Conservation (phyloP, 2,797 vertebrate genomes). For the Sphenopsis melanotis region DNA sequence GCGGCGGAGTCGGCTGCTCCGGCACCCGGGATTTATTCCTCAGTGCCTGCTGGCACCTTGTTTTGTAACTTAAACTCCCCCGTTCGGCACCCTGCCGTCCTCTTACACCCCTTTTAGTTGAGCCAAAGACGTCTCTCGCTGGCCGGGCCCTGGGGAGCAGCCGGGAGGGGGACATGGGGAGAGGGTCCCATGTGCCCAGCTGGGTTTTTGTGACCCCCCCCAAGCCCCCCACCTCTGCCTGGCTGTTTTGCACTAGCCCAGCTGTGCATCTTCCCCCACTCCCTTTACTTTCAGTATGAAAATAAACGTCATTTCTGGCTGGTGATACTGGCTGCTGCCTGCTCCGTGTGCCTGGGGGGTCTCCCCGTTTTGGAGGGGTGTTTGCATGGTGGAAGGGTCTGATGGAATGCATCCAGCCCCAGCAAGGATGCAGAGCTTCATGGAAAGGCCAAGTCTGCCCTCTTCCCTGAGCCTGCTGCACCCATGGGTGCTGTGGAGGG, state of each 20-base stretch:
- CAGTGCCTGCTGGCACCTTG: conserved; percentile 72
- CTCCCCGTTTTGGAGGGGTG: rapidly evolving
- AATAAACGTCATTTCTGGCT: conserved; percentile 70
- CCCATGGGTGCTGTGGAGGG: not conserved
- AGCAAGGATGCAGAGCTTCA: rapidly evolving
- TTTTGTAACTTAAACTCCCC: conserved; percentile 67
- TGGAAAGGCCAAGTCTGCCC: not conserved
- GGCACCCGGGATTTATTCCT: conserved; percentile 2
- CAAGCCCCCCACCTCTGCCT: not conserved
- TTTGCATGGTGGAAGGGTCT: not conserved
- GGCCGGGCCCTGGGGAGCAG: conserved; percentile 18
- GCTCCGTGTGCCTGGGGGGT: not conserved
- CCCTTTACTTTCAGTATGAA: conserved; percentile 60
- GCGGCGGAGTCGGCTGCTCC: not conserved
- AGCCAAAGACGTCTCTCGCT: conserved; percentile 54
- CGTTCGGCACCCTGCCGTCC: not conserved
- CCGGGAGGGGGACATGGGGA: not conserved
- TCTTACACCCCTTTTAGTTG: conserved; percentile 25
- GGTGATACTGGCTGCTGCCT: conserved; percentile 33
- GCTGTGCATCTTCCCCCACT: conserved; percentile 52
- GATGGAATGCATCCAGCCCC: not conserved
- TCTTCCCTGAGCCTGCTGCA: not conserved
- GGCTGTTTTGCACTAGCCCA: conserved; percentile 66
- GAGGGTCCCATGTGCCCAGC: not conserved
- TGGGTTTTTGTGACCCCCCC: not conserved